Base-by-base conservation (phyloP, 2,888 invertebrate species). In the Pyrocoelia pectoralis region DNA sequence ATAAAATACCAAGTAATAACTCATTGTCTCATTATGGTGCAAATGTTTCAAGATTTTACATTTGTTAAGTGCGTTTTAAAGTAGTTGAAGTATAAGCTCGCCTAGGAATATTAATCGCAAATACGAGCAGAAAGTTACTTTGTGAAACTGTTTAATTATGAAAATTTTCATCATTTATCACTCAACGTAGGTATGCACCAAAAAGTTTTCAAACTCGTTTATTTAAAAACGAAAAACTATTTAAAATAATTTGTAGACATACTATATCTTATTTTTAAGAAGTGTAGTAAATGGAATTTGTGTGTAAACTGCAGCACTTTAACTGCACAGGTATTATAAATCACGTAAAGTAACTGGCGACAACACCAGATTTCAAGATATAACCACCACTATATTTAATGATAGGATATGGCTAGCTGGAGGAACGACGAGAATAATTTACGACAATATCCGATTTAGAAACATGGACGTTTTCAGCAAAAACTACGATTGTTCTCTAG, bases 311-410 rank as follows among this genome's bases (percentile, higher is more conserved):
- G 74, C 73, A 72, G 73, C 75, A 74, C 75, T 76, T 74, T n/a
- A 74, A 75, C 74, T 76, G 71, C 75, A 76, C 71, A 74, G 69
- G 71, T 66, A 70, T 73, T 71, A 76, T 77, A 77, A 77, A 77
- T 77, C 77, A 68, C 60, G 54, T 74, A 76, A 76, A 74, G 76
- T 74, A 76, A 75, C 76, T 72, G 73, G 75, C 76, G 77, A 77
- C 76, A 77, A 76, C 73, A 72, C 70, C 77, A 77, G 77, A 76
- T 77, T 76, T 75, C 68, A 59, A 69, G 76, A 77, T 75, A 77
- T 76, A 75, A 75, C 75, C 76, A 74, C 75, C 73, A 70, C 71
- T 72, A 73, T 71, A 74, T 71, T 61, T 68, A 65, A 67, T 68
- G 62, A 61, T 61, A 50, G 49, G 56, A 56, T 56, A 61, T 38